A percentile compares a stretch with the other conserved stretches of the same genome.
These are phyloP conservation scores for Hippocampus mohnikei DNA, from an alignment of 2,113 vertebrate species.

Conservation along the genomic window DNA sequence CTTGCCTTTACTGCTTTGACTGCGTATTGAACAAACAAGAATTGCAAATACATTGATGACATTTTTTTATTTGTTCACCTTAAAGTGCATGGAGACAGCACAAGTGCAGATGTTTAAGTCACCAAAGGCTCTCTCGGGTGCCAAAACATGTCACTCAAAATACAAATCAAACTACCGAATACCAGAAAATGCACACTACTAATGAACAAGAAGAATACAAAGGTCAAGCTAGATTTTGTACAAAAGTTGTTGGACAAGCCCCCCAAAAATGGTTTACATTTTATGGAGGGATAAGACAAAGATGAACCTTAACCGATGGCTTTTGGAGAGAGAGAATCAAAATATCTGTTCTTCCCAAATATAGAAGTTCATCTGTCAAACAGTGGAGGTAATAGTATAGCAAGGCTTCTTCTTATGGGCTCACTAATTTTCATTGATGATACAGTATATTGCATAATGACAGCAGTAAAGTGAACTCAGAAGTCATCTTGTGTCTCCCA, in stretches of 20 bases:
- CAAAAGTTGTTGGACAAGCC: neutral
- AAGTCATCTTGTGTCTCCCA: too few relatives aligned
- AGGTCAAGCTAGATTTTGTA: neutral
- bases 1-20: too few relatives aligned
- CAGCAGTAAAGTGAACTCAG: too few relatives aligned
- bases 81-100: neutral
- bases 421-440: too few relatives aligned
- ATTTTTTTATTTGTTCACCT: too few relatives aligned
- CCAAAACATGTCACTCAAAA: neutral
- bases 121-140: neutral
- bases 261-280: neutral
- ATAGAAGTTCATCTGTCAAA: too few relatives aligned
- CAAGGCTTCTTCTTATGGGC: too few relatives aligned
- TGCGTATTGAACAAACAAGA: too few relatives aligned
- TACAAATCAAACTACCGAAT: neutral
- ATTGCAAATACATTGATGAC: too few relatives aligned
- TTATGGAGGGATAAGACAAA: neutral
- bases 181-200: neutral
- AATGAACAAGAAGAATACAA: neutral
- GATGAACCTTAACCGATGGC: neutral
- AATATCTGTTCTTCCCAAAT: neutral
- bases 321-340: neutral
- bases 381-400: too few relatives aligned
- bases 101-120: neutral
- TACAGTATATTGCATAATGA: too few relatives aligned